Conservation (phyloP, 2,113 vertebrate species). For the Natator depressus region DNA sequence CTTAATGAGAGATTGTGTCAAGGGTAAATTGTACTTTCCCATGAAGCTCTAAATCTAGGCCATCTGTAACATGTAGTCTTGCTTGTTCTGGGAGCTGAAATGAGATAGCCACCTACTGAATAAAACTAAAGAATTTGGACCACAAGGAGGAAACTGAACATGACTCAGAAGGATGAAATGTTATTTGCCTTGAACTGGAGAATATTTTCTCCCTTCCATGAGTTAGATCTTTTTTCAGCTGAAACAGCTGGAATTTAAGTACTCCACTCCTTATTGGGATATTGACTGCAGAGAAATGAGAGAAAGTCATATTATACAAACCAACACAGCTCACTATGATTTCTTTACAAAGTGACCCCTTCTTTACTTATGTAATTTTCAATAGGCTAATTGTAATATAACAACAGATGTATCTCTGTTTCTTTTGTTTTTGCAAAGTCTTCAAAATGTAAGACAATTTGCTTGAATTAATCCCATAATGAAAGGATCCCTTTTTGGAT, state of each 20-base stretch:
- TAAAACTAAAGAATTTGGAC: background rate
- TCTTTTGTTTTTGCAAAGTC: background rate
- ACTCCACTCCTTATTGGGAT: background rate
- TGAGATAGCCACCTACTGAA: background rate
- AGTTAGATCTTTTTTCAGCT: background rate
- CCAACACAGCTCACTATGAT: background rate
- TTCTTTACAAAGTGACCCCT: background rate
- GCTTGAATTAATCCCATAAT: background rate
- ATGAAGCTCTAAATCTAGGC: constrained; percentile 50
- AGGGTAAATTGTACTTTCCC: constrained; percentile 34
- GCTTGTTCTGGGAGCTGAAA: background rate
- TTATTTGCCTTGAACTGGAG: background rate
- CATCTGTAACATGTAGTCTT: background rate
- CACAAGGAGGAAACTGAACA: constrained; percentile 17
- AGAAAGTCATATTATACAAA: background rate
- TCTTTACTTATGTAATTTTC: background rate
- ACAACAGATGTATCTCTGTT: background rate
- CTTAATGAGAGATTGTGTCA: constrained; percentile 28
- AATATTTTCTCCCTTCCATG: background rate
- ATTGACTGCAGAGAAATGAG: background rate
- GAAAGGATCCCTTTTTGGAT: background rate
- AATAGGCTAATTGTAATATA: background rate
- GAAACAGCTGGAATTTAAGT: background rate
- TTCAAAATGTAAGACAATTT: background rate
- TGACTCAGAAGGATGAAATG: background rate